Evolutionary conservation across 2,888 invertebrate species (phyloP).

Genomic region (Lithophane socia): DNA sequence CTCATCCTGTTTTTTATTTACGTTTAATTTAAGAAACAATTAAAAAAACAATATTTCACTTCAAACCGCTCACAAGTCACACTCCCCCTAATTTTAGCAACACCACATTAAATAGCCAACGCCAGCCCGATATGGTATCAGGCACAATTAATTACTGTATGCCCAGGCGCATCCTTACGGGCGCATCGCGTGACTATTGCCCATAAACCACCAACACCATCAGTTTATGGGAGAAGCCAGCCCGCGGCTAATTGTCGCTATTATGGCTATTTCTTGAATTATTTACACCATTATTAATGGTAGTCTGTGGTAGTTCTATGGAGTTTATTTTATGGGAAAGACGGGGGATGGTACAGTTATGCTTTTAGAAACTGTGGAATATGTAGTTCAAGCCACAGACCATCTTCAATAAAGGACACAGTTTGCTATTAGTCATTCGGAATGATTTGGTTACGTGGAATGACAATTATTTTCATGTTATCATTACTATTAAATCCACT

Average conservation of each 20-base stretch:
- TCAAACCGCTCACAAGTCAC: slow-evolving; percentile 12
- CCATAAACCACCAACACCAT: slow-evolving; percentile 72
- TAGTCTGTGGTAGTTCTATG: slow-evolving; percentile 59
- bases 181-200: slow-evolving; percentile 73
- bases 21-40: not conserved
- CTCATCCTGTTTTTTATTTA: too few species aligned
- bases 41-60: slow-evolving; percentile 23
- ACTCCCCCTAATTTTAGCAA: slow-evolving; percentile 57
- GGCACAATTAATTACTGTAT: slow-evolving; percentile 73
- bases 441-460: not conserved
- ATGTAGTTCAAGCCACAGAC: not conserved
- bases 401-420: not conserved
- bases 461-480: not conserved
- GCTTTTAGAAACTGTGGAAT: not conserved
- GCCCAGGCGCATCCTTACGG: slow-evolving; percentile 74
- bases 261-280: slow-evolving; percentile 73
- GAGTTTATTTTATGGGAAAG: slow-evolving; percentile 51
- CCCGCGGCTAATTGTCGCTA: slow-evolving; percentile 76
- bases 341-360: slow-evolving; percentile 7
- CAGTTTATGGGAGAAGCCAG: slow-evolving; percentile 68
- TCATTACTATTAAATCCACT: too few species aligned
- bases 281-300: slow-evolving; percentile 72
- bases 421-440: not conserved
- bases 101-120: slow-evolving; percentile 43
- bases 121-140: slow-evolving; percentile 54